These are phyloP conservation scores for Carapus acus DNA, from an alignment of 2,797 vertebrate species.

Conservation along the genomic window DNA sequence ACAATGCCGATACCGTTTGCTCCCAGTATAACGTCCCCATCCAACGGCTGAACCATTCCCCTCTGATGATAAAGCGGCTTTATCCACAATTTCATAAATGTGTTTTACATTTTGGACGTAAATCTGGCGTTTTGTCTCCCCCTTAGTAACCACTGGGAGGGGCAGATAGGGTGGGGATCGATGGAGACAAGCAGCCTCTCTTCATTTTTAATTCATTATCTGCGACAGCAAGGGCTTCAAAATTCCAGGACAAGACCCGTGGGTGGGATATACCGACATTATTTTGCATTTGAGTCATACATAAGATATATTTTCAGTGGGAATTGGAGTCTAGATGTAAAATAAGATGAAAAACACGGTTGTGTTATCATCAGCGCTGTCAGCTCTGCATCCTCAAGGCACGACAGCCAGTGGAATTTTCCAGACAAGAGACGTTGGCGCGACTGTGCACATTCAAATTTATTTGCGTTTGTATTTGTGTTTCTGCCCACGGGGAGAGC, in stretches of 20 bases:
- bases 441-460: background rate
- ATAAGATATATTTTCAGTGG: too few species aligned
- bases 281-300: too few species aligned
- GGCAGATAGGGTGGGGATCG: slow-evolving; percentile 38
- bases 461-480: slow-evolving; percentile 43
- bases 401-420: slow-evolving; percentile 48
- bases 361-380: too few species aligned
- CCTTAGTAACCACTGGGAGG: slow-evolving; percentile 31
- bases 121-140: background rate
- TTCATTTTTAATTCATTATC: slow-evolving; percentile 30
- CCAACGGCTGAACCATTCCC: too few species aligned
- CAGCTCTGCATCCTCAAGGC: slow-evolving; percentile 19
- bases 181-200: slow-evolving; percentile 15
- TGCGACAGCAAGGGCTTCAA: background rate
- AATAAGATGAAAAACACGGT: too few species aligned
- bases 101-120: fast-evolving
- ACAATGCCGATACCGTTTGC: too few species aligned
- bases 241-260: background rate
- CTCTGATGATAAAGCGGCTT: too few species aligned
- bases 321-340: too few species aligned
- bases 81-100: too few species aligned
- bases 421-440: slow-evolving; percentile 7
- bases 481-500: slow-evolving; percentile 15
- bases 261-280: too few species aligned
- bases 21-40: too few species aligned